Conservation (phyloP, 2,113 vertebrate genomes). For the Muntiacus muntjak region DNA sequence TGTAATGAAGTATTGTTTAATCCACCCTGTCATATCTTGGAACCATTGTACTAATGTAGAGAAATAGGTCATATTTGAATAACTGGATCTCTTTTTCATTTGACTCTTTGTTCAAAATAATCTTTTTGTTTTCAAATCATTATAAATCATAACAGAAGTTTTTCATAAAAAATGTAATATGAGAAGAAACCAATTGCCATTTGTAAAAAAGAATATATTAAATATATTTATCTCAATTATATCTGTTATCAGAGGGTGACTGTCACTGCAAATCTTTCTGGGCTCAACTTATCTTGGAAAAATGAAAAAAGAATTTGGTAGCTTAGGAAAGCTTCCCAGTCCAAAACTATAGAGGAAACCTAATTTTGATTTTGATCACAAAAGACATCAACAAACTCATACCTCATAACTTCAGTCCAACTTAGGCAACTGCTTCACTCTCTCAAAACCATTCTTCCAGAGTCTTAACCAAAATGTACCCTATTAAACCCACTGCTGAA, state of each 20-base stretch:
- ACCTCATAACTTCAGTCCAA: slow-evolving; percentile 1
- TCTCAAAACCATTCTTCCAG: slow-evolving; percentile 52
- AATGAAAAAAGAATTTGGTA: neutral
- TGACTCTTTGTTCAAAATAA: neutral
- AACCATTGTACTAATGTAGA: neutral
- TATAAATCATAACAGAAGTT: neutral
- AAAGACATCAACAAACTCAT: slow-evolving; percentile 36
- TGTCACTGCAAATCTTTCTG: slow-evolving; percentile 30
- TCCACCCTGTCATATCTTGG: neutral
- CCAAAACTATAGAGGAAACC: slow-evolving; percentile 50
- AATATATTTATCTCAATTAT: neutral
- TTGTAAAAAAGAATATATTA: neutral
- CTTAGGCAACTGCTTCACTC: neutral
- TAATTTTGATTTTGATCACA: slow-evolving; percentile 62
- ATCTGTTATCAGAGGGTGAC: neutral
- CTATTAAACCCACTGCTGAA: slow-evolving; percentile 51
- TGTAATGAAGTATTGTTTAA: neutral
- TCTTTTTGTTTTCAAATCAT: neutral
- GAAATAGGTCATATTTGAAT: neutral
- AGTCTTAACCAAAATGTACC: slow-evolving; percentile 55
- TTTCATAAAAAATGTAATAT: neutral
- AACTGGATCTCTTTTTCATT: neutral
- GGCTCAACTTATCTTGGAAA: slow-evolving; percentile 20
- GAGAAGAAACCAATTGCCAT: neutral
- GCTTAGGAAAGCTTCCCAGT: neutral